Evolutionary conservation across 2,113 vertebrate species (phyloP), one percentile per base, ranked within the genome.

Genomic region (Megaceryle torquata): DNA sequence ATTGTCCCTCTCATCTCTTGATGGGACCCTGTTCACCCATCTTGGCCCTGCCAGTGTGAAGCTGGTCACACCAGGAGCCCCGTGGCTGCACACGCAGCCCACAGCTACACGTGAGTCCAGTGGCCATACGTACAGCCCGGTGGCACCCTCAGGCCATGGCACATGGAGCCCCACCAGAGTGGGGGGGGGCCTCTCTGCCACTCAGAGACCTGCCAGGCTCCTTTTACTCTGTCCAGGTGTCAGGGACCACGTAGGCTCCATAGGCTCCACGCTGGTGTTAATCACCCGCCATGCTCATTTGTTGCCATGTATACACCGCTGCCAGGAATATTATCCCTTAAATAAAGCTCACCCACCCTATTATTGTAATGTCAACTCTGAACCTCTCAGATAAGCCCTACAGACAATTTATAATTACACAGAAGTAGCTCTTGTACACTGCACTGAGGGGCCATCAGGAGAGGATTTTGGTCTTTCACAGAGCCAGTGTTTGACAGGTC

Each of bases 321-420:
- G 67, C 75, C 51, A 60, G 89, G 39, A 88, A 68, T 59, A 24
- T 83, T 78, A 91, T 90, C 94, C 88, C 79, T 86, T 90, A 93
- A 95, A 86, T 78, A 96, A 97, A 83, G 79, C 92, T 95, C 94
- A 53, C 85, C 94, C 95, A 89, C 93, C 94, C 95, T 64, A 54
- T 96, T 95, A 94, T 91, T 91, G 90, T 68, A 95, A 94, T 68
- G 94, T 89, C 96, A 93, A 5, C 59, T 61, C 84, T 37, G 85
- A 89, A 72, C 76, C 79, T 81, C 86, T 69, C 81, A 82, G 93
- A 95, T 87, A 95, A 95, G 91, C 85, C 96, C 94, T 64, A 83
- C 86, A 95, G 94, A 94, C 89, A 92, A 86, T 94, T 96, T 95
- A 79, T 97, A 97, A 97, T 97, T 97, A 87, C 85, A 94, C 72